A percentile compares a stretch with the other conserved stretches of the same genome.
phyloP scores from a whole-genome alignment of 2,113 vertebrate genomes.

The Pagrus major region DNA sequence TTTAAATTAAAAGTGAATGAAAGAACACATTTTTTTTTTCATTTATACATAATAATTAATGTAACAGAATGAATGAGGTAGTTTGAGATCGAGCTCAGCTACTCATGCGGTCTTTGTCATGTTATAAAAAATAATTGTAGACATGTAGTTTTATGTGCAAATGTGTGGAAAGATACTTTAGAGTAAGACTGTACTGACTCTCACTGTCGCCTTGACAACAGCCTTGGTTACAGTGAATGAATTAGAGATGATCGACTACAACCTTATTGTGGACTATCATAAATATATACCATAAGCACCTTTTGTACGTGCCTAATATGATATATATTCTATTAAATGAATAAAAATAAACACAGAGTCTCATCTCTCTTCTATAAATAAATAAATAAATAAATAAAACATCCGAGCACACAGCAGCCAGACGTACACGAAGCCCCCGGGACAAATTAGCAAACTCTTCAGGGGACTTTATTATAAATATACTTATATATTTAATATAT shows the following conservation, averaged over 20 bases:
- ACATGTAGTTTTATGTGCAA: not conserved
- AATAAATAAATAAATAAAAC: no score
- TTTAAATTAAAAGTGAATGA: not conserved
- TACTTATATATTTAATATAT: no score
- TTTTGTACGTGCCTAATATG: no score
- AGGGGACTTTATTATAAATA: no score
- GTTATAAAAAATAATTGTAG: no score
- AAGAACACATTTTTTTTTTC: not conserved
- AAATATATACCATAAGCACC: not conserved
- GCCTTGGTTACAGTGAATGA: not conserved
- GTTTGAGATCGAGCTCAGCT: not conserved
- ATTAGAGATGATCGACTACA: not conserved
- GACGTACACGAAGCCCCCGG: not conserved
- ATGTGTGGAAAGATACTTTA: not conserved
- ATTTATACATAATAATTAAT: not conserved
- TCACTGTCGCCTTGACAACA: not conserved
- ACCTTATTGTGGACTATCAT: not conserved
- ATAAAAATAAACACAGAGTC: not conserved
- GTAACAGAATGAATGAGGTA: not conserved
- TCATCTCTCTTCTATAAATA: not conserved
- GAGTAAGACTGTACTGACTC: not conserved
- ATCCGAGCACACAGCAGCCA: conserved; percentile 8
- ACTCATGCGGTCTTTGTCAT: not conserved
- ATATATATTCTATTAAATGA: not conserved
- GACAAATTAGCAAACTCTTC: conserved; percentile 7